phyloP scores from a whole-genome alignment of 2,888 invertebrate species.

The Eulithis prunata region DNA sequence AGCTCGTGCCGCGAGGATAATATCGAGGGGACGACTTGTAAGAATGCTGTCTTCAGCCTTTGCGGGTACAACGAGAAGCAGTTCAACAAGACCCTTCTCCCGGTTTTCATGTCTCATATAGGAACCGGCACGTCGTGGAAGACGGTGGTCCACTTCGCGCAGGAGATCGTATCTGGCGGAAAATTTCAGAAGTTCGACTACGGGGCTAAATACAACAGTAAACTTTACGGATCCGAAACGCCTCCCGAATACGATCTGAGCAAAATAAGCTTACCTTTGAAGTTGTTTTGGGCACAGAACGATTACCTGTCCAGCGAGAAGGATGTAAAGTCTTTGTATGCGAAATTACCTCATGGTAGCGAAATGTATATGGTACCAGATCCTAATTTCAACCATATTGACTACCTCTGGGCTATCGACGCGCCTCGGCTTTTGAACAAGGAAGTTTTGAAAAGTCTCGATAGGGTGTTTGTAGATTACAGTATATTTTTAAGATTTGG shows the following conservation, averaged over 20 bases:
- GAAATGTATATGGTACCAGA: conserved; percentile 84
- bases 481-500: conserved; percentile 22
- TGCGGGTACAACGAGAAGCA: conserved; percentile 89
- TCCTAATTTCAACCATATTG: conserved; percentile 88
- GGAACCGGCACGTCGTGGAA: conserved; percentile 91
- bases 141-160: conserved; percentile 88
- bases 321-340: conserved; percentile 83
- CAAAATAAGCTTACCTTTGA: conserved; percentile 84
- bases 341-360: conserved; percentile 73
- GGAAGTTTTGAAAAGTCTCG: conserved; percentile 67
- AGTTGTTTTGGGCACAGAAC: conserved; percentile 87
- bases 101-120: conserved; percentile 87
- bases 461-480: conserved; percentile 29
- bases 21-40: conserved; percentile 85
- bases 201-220: conserved; percentile 82
- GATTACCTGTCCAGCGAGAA: conserved; percentile 88
- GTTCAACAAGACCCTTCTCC: conserved; percentile 88
- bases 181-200: conserved; percentile 89
- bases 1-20: conserved; percentile 82
- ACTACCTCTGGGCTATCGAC: conserved; percentile 88
- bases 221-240: conserved; percentile 79
- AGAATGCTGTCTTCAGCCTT: conserved; percentile 88
- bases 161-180: conserved; percentile 80
- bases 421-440: conserved; percentile 84
- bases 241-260: conserved; percentile 87